Evolutionary conservation across 2,113 vertebrate species (phyloP).

Genomic region (Burhinus oedicnemus): DNA sequence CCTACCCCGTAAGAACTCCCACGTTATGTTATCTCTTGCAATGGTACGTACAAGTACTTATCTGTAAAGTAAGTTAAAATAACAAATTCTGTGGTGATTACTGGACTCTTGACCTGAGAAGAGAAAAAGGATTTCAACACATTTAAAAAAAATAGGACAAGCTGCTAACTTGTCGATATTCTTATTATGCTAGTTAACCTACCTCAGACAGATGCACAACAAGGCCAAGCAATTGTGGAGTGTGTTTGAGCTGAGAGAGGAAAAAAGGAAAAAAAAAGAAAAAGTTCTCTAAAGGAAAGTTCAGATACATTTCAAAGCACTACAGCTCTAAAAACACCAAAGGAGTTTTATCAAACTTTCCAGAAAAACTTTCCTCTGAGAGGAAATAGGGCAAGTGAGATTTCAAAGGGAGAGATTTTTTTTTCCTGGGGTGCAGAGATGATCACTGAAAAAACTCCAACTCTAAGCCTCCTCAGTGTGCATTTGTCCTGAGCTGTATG

Average conservation of each 20-base stretch:
- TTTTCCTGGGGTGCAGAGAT: slow-evolving; percentile 2
- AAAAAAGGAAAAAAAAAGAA: neutral
- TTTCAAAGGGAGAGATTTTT: slow-evolving; percentile 30
- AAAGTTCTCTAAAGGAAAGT: slow-evolving; percentile 11
- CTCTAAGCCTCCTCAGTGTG: neutral
- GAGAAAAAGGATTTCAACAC: neutral
- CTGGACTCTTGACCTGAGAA: neutral
- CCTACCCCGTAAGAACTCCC: neutral
- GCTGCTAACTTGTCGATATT: neutral
- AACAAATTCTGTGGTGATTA: neutral
- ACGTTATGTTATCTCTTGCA: neutral
- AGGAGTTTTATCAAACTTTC: slow-evolving; percentile 32
- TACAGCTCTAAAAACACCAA: slow-evolving; percentile 44
- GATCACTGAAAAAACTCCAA: slow-evolving; percentile 4
- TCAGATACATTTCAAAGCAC: slow-evolving; percentile 45
- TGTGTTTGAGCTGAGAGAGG: neutral
- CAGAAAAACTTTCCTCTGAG: slow-evolving; percentile 38
- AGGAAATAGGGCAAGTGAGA: slow-evolving; percentile 55
- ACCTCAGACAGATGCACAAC: neutral
- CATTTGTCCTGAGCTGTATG: neutral
- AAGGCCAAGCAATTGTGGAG: neutral
- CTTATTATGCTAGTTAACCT: neutral
- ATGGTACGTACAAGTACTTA: neutral
- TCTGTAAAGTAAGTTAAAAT: neutral
- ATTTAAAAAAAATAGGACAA: neutral